phyloP scores from a whole-genome alignment of 2,888 invertebrate genomes.

The Pyralis farinalis region DNA sequence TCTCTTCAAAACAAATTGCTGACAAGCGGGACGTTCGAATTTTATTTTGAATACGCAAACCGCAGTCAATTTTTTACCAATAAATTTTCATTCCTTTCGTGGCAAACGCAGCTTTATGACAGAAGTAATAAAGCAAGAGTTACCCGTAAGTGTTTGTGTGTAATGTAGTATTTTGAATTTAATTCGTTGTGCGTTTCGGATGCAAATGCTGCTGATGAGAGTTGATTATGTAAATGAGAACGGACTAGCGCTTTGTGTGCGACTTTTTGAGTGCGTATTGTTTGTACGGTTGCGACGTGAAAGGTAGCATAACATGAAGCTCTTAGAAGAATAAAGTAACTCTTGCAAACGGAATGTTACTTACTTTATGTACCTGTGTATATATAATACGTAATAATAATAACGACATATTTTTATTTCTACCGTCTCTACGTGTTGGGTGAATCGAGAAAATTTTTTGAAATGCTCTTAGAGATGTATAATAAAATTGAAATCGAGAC shows the following conservation, averaged over 20 bases:
- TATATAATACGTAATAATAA: too few relatives aligned
- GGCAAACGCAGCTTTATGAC: conserved; percentile 22
- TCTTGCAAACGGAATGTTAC: too few relatives aligned
- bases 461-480: too few relatives aligned
- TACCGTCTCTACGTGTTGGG: too few relatives aligned
- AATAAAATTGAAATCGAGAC: too few relatives aligned
- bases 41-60: conserved; percentile 64
- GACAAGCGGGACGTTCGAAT: conserved; percentile 72
- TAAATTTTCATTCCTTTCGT: conserved; percentile 9
- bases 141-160: conserved; percentile 17
- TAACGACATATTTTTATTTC: too few relatives aligned
- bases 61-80: conserved; percentile 35
- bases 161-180: conserved; percentile 45
- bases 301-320: neutral
- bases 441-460: too few relatives aligned
- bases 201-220: conserved; percentile 68
- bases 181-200: conserved; percentile 61
- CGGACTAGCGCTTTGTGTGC: conserved; percentile 40
- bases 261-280: conserved; percentile 45
- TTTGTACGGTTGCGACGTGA: conserved; percentile 19
- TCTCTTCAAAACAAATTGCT: conserved; percentile 79
- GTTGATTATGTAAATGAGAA: conserved; percentile 69
- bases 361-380: too few relatives aligned
- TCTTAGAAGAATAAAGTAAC: too few relatives aligned
- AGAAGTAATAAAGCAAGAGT: conserved; percentile 20